Percentiles rank a stretch among this genome's conserved stretches.
These are phyloP conservation scores for Macrocentrus cingulum DNA, from an alignment of 1,140 invertebrate genomes.

Conservation along the genomic window DNA sequence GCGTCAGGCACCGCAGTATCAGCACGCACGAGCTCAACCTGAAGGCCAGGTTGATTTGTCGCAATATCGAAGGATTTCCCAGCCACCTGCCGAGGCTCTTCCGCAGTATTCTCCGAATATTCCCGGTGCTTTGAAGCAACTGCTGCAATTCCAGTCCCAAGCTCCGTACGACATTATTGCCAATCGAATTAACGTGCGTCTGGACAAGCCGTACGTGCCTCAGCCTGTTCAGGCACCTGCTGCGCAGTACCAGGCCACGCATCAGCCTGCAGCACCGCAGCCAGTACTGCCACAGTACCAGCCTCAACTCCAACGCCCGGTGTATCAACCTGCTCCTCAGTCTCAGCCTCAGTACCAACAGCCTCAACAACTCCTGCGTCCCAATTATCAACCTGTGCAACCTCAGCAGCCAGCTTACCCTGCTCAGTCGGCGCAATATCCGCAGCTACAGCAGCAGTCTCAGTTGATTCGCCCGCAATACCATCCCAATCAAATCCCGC, in stretches of 20 bases:
- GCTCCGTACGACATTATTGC: conserved; percentile 54
- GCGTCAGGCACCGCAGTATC: conserved; percentile 32
- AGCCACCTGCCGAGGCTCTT: conserved; percentile 38
- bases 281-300: neutral
- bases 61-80: conserved; percentile 40
- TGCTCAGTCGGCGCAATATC: conserved; percentile 11
- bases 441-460: conserved; percentile 5
- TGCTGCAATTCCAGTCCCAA: conserved; percentile 49
- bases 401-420: conserved; percentile 21
- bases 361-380: conserved; percentile 15
- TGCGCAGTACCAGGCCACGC: conserved; percentile 22
- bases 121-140: conserved; percentile 41
- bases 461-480: conserved; percentile 18
- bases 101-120: conserved; percentile 51
- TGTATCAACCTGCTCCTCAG: neutral
- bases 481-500: conserved; percentile 19
- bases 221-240: conserved; percentile 36
- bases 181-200: conserved; percentile 44
- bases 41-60: conserved; percentile 30
- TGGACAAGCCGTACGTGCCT: conserved; percentile 50
- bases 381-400: neutral
- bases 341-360: conserved; percentile 24
- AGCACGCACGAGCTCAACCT: conserved; percentile 25
- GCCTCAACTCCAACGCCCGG: neutral
- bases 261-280: conserved; percentile 29